Percentiles rank a stretch among this genome's conserved stretches.
phyloP scores from a whole-genome alignment of 2,797 vertebrate genomes.

The Eurystomus glaucurus region DNA sequence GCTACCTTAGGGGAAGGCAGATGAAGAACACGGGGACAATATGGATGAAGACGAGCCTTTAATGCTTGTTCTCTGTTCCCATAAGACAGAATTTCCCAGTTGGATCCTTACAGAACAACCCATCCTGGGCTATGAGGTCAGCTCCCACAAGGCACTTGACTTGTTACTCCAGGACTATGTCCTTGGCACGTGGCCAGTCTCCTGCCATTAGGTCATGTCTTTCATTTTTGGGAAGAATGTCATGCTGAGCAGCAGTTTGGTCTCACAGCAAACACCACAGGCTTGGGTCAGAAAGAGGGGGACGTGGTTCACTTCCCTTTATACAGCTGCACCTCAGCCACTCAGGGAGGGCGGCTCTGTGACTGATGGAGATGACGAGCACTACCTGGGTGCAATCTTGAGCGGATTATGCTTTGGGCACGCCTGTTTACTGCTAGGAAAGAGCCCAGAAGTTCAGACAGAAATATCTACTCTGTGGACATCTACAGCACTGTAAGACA shows the following conservation, averaged over 20 bases:
- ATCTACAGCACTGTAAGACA: not conserved
- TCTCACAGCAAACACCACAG: not conserved
- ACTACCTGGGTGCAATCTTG: not conserved
- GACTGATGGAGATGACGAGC: not conserved
- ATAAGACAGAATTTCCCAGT: not conserved
- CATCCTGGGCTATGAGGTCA: not conserved
- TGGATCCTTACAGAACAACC: not conserved
- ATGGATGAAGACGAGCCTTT: not conserved
- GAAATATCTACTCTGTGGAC: not conserved
- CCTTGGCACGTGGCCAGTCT: not conserved
- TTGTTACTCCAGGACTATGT: not conserved
- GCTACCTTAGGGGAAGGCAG: not conserved
- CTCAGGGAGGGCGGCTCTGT: not conserved
- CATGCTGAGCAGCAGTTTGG: not conserved
- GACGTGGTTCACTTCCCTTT: not conserved
- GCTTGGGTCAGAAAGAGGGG: not conserved
- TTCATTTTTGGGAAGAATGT: not conserved
- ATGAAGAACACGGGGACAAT: not conserved
- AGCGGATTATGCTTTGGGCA: not conserved
- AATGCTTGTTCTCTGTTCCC: not conserved
- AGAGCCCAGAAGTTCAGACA: not conserved
- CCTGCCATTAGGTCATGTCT: not conserved
- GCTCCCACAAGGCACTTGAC: not conserved
- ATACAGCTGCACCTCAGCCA: not conserved
- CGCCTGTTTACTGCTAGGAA: not conserved